A percentile compares a stretch with the other conserved stretches of the same genome.
phyloP scores from a whole-genome alignment of 2,888 invertebrate species.

The Lissocephala sabroskyi region DNA sequence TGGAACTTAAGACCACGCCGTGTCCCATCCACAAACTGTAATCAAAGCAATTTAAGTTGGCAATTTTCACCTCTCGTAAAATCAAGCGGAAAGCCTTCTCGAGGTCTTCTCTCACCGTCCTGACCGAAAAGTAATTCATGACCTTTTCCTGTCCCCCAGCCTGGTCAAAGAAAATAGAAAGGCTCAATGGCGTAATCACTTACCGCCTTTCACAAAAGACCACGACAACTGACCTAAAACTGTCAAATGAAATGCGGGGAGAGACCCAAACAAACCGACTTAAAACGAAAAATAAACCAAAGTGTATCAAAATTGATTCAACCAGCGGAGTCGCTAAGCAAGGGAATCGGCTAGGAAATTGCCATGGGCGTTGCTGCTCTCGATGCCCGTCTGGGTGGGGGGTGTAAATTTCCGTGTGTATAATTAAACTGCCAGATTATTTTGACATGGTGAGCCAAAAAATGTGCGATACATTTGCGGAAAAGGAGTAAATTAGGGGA shows the following conservation, averaged over 20 bases:
- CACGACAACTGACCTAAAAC: conserved; percentile 42
- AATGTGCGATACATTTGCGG: conserved; percentile 31
- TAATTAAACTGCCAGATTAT: conserved; percentile 72
- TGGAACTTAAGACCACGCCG: too few species aligned
- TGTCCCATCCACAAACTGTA: too few species aligned
- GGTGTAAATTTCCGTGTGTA: conserved; percentile 55
- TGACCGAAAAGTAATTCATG: too few species aligned
- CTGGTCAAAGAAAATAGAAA: too few species aligned
- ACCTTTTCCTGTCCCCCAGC: too few species aligned
- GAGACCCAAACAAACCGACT: too few species aligned
- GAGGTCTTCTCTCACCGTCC: too few species aligned
- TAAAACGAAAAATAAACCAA: conserved; percentile 14
- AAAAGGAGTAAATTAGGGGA: conserved; percentile 34
- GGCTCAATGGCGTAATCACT: conserved; percentile 15
- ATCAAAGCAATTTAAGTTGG: too few species aligned
- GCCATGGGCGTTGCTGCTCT: conserved; percentile 16
- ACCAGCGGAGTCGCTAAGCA: conserved; percentile 56
- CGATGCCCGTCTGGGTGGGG: too few species aligned
- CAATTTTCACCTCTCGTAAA: too few species aligned
- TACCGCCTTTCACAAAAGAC: conserved; percentile 25
- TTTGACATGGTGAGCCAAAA: conserved; percentile 61
- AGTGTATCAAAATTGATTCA: conserved; percentile 56
- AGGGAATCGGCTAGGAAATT: conserved; percentile 39
- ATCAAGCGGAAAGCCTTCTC: too few species aligned
- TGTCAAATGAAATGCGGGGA: conserved; percentile 35